These are phyloP conservation scores for Neodon shergylaensis DNA, from an alignment of 2,113 vertebrate genomes.

Conservation along the genomic window DNA sequence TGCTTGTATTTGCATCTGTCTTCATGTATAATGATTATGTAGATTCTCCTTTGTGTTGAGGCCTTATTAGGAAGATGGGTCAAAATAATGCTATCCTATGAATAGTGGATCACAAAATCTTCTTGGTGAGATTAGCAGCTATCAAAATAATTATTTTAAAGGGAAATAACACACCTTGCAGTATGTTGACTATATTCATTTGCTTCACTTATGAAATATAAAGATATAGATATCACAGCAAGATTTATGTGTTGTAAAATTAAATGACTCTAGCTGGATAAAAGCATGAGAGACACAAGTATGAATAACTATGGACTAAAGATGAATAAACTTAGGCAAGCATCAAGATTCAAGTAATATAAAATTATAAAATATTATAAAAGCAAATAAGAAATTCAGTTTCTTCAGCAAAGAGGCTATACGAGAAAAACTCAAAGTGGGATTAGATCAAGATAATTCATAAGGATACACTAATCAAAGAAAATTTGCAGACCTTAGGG, in stretches of 20 bases:
- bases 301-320: neutral
- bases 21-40: neutral
- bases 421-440: neutral
- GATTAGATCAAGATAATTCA: neutral
- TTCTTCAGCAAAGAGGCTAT: slow-evolving; percentile 40
- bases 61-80: neutral
- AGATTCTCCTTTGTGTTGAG: slow-evolving; percentile 18
- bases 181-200: neutral
- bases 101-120: neutral
- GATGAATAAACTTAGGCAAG: neutral
- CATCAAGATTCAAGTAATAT: neutral
- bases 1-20: neutral
- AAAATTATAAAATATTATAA: neutral
- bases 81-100: neutral
- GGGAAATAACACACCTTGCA: neutral
- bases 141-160: slow-evolving; percentile 8
- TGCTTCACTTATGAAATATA: slow-evolving; percentile 21
- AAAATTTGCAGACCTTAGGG: neutral
- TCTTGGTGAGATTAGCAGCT: slow-evolving; percentile 15
- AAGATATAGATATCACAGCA: neutral
- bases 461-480: neutral
- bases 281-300: neutral
- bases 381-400: neutral
- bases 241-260: neutral
- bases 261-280: neutral